These are phyloP conservation scores for Drosophila albomicans DNA, from an alignment of 1,140 invertebrate genomes.

Conservation along the genomic window DNA sequence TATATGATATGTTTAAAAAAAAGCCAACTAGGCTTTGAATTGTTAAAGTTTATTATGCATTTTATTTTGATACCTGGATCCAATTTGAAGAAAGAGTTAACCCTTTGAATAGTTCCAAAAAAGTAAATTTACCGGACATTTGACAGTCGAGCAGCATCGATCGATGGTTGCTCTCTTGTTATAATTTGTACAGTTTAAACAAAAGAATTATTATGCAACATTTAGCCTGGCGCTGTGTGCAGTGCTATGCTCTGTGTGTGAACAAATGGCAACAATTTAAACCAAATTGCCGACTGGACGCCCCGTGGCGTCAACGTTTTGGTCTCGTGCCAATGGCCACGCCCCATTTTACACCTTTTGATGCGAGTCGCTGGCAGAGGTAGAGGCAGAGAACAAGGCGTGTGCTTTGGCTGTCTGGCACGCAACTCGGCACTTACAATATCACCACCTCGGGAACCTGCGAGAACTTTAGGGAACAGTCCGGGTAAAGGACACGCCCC, in stretches of 20 bases:
- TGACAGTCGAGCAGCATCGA: not conserved
- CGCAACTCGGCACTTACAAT: constrained; percentile 75
- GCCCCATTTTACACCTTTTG: constrained; percentile 72
- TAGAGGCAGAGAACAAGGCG: constrained; percentile 39
- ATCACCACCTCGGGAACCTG: constrained; percentile 19
- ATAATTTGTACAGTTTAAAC: constrained; percentile 74
- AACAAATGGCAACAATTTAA: constrained; percentile 81
- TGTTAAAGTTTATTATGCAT: too few relatives aligned
- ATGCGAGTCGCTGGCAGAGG: constrained; percentile 47
- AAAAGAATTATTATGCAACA: constrained; percentile 70
- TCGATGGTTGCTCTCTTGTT: constrained; percentile 54
- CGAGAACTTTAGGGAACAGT: constrained; percentile 9
- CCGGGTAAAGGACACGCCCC: constrained; percentile 52
- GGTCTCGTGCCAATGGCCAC: constrained; percentile 55
- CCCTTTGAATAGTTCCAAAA: too few relatives aligned
- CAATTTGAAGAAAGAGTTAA: too few relatives aligned
- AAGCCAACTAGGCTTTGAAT: too few relatives aligned
- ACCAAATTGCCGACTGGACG: constrained; percentile 71
- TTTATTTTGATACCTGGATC: too few relatives aligned
- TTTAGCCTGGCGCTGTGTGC: constrained; percentile 21
- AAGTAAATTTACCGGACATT: too few relatives aligned
- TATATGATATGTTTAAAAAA: too few relatives aligned
- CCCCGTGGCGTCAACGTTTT: constrained; percentile 61
- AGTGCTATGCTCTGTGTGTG: constrained; percentile 23
- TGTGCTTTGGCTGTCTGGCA: constrained; percentile 54